Conservation (phyloP, 2,113 vertebrate species). For the Percina caprodes region DNA sequence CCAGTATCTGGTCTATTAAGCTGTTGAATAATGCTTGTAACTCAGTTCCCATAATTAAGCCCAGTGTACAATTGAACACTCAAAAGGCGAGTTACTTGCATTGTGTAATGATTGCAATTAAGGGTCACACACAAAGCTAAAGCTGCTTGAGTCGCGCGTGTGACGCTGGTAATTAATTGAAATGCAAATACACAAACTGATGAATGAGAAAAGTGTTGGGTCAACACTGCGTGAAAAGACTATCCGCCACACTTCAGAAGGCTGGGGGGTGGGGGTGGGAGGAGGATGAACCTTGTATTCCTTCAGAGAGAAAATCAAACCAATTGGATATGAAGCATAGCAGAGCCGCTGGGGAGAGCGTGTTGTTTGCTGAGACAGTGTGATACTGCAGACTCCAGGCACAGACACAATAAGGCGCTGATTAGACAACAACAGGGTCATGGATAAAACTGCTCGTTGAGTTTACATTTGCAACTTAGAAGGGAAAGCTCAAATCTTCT, state of each 20-base stretch:
- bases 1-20: constrained; percentile 78
- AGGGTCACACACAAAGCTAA: constrained; percentile 78
- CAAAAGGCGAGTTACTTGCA: constrained; percentile 72
- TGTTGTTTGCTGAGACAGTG: constrained; percentile 64
- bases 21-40: constrained; percentile 83
- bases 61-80: constrained; percentile 81
- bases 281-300: constrained; percentile 48
- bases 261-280: neutral
- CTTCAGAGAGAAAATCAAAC: constrained; percentile 73
- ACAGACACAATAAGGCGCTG: constrained; percentile 57
- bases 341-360: constrained; percentile 50
- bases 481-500: constrained; percentile 13
- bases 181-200: constrained; percentile 82
- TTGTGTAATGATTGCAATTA: constrained; percentile 84
- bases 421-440: constrained; percentile 63
- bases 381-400: constrained; percentile 54
- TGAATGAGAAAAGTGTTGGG: constrained; percentile 73
- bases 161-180: constrained; percentile 82
- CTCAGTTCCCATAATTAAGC: constrained; percentile 82
- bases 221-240: constrained; percentile 67
- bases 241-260: constrained; percentile 66
- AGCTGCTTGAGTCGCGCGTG: constrained; percentile 64
- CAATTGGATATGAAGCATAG: constrained; percentile 71
- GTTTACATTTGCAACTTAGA: constrained; percentile 31
- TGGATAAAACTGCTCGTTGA: constrained; percentile 5